Evolutionary conservation across 2,888 invertebrate species (phyloP).

Genomic region (Oligia latruncula): DNA sequence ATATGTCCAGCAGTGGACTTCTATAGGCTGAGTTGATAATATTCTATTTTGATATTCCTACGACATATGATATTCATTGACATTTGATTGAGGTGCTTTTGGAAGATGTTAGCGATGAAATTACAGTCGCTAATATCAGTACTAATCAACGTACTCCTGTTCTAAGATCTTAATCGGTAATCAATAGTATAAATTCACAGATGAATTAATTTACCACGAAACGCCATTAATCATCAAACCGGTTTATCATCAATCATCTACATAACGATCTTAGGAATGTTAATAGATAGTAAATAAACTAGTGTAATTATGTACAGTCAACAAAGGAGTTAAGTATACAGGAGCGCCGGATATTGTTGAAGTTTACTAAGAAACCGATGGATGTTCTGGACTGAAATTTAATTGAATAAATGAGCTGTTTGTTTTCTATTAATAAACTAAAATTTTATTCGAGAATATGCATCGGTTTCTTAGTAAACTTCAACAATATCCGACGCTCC

Average conservation of each 20-base stretch:
- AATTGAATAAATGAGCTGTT: no score
- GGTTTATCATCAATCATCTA: conserved; percentile 25
- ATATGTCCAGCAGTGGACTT: background rate
- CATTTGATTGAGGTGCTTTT: background rate
- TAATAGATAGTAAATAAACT: conserved; percentile 4
- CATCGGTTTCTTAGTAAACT: no score
- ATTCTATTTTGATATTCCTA: background rate
- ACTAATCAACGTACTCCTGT: background rate
- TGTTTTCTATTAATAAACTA: no score
- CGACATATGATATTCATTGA: background rate
- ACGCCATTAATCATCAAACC: conserved; percentile 32
- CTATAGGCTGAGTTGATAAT: background rate
- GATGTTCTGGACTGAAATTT: no score
- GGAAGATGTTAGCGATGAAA: background rate
- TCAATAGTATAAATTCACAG: conserved; percentile 34
- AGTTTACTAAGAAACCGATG: no score
- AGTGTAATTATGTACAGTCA: conserved; percentile 5
- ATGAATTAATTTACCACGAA: conserved; percentile 28
- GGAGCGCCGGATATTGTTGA: no score
- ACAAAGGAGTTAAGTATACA: no score
- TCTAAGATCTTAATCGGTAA: conserved; percentile 27
- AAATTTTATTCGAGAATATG: no score
- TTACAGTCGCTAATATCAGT: background rate
- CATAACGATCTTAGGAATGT: conserved; percentile 21
- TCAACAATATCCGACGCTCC: no score